These are phyloP conservation scores for Cosmia trapezina DNA, from an alignment of 2,888 invertebrate species.

Conservation along the genomic window DNA sequence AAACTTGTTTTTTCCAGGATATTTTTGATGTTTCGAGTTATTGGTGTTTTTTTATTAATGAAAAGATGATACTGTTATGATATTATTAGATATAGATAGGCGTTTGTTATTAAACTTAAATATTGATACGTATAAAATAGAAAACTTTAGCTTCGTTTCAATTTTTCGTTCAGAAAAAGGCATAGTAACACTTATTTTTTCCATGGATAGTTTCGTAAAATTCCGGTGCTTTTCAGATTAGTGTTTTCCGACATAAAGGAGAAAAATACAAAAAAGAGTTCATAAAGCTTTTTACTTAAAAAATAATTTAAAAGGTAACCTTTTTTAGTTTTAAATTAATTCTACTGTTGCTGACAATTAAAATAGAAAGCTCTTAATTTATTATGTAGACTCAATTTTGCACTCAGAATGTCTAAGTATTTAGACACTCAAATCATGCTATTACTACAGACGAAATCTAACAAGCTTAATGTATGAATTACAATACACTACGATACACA, in stretches of 20 bases:
- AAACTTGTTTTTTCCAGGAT: constrained; percentile 31
- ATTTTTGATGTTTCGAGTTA: neutral
- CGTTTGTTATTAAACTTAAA: neutral
- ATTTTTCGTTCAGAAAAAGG: neutral
- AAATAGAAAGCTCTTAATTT: neutral
- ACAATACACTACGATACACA: neutral
- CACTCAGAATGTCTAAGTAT: neutral
- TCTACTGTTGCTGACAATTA: no score
- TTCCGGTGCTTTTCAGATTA: neutral
- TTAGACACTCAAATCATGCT: neutral
- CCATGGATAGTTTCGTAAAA: neutral
- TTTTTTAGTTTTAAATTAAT: neutral
- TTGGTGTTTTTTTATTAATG: neutral
- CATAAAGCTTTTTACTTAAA: no score
- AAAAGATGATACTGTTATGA: neutral
- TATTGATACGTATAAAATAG: neutral
- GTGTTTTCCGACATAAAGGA: neutral
- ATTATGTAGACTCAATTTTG: neutral
- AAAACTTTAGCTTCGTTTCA: neutral
- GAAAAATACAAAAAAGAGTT: neutral
- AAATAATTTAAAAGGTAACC: neutral
- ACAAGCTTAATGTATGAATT: neutral
- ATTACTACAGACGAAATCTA: constrained; percentile 8
- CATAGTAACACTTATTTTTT: neutral
- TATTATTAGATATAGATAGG: neutral